These are phyloP conservation scores for Listronotus bonariensis DNA, from an alignment of 1,140 invertebrate genomes.

Conservation along the genomic window DNA sequence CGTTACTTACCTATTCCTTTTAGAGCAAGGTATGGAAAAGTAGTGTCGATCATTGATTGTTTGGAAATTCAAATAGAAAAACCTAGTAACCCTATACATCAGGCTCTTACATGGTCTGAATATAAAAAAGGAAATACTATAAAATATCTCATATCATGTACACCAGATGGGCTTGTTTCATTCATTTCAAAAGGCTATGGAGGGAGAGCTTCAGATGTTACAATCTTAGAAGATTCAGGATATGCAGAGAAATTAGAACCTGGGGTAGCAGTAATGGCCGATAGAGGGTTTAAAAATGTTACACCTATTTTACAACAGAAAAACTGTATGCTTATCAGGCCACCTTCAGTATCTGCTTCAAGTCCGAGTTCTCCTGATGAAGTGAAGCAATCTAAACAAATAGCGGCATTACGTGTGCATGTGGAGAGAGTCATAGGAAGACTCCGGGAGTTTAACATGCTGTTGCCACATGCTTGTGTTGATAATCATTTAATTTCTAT, in stretches of 20 bases:
- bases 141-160: constrained; percentile 58
- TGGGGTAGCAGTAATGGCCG: constrained; percentile 48
- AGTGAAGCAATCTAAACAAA: constrained; percentile 41
- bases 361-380: constrained; percentile 37
- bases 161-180: constrained; percentile 55
- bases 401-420: constrained; percentile 46
- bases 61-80: constrained; percentile 25
- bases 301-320: constrained; percentile 40
- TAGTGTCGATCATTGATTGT: constrained; percentile 32
- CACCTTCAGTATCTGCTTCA: constrained; percentile 51
- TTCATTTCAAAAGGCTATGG: constrained; percentile 55
- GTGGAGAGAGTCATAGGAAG: constrained; percentile 46
- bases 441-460: constrained; percentile 43
- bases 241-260: constrained; percentile 47
- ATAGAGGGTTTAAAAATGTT: constrained; percentile 52
- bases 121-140: constrained; percentile 59
- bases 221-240: constrained; percentile 50
- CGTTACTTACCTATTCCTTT: neutral
- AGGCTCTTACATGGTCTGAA: constrained; percentile 57
- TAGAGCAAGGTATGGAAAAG: constrained; percentile 12
- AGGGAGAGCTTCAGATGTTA: constrained; percentile 51
- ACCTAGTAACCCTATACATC: constrained; percentile 51
- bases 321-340: constrained; percentile 49
- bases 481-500: constrained; percentile 36
- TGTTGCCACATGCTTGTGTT: constrained; percentile 40